Percentiles rank a stretch among this genome's conserved stretches.
These are phyloP conservation scores for Hyperoodon ampullatus DNA, from an alignment of 2,113 vertebrate species.

Conservation along the genomic window DNA sequence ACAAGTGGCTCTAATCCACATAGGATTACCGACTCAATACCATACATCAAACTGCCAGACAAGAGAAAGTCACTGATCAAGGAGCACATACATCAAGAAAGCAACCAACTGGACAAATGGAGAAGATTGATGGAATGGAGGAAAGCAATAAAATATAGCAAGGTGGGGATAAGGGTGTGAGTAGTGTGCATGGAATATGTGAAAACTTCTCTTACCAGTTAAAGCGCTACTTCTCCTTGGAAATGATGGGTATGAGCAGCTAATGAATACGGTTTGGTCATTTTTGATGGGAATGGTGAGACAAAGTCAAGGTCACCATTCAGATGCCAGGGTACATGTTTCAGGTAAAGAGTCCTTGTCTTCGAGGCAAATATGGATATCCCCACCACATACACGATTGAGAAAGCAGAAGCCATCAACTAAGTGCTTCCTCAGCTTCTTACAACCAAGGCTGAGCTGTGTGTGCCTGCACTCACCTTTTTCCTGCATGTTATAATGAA, in stretches of 20 bases:
- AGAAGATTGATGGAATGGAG: background rate
- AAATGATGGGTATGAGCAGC: background rate
- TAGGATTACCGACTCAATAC: background rate
- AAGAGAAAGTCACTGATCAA: constrained; percentile 26
- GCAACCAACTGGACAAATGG: background rate
- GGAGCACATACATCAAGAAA: background rate
- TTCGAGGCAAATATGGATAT: background rate
- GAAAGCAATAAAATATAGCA: background rate
- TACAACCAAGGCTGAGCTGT: background rate
- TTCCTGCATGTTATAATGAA: background rate
- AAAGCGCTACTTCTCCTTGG: background rate
- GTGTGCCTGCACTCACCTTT: background rate
- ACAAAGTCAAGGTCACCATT: background rate
- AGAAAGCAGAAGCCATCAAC: background rate
- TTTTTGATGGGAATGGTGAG: background rate
- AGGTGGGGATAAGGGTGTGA: background rate
- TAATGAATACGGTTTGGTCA: background rate
- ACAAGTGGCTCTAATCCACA: background rate
- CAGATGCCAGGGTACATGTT: background rate
- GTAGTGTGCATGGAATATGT: background rate
- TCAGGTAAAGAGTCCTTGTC: background rate
- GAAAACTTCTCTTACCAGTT: background rate
- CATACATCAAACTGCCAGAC: background rate
- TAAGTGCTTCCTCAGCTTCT: background rate
- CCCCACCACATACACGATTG: background rate